Evolutionary conservation across 2,888 invertebrate genomes (phyloP).

Genomic region (Melipona bicolor): DNA sequence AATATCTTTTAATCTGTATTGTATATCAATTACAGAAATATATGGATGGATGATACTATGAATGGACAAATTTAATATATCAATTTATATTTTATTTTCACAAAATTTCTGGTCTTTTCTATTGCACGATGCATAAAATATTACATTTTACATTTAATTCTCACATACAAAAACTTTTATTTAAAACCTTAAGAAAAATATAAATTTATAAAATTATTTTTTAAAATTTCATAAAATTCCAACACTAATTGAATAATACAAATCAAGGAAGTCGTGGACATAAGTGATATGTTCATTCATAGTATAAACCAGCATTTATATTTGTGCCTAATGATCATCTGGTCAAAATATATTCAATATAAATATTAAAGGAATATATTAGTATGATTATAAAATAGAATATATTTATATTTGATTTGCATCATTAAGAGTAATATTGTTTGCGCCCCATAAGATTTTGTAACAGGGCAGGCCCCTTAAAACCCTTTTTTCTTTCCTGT

Average conservation of each 20-base stretch:
- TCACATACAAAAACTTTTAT: background rate
- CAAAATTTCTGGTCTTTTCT: slow-evolving; percentile 1
- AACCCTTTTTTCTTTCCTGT: slow-evolving; percentile 73
- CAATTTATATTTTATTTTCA: background rate
- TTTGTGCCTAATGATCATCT: slow-evolving; percentile 76
- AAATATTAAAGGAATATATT: slow-evolving; percentile 69
- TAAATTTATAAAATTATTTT: background rate
- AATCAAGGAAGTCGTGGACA: slow-evolving; percentile 15
- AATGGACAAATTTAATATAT: slow-evolving; percentile 61
- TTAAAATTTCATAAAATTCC: background rate
- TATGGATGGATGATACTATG: slow-evolving; percentile 73
- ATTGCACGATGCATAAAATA: background rate
- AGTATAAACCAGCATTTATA: slow-evolving; percentile 70
- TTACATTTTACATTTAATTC: background rate
- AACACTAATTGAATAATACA: background rate
- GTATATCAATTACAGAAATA: slow-evolving; percentile 69
- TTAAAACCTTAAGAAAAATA: background rate
- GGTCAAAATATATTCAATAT: slow-evolving; percentile 73
- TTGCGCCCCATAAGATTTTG: slow-evolving; percentile 78
- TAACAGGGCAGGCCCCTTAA: slow-evolving; percentile 82
- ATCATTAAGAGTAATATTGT: slow-evolving; percentile 78
- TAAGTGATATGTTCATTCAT: slow-evolving; percentile 71
- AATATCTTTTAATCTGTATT: slow-evolving; percentile 71
- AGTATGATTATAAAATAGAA: slow-evolving; percentile 75
- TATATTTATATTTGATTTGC: slow-evolving; percentile 80